A percentile compares a stretch with the other conserved stretches of the same genome.
Evolutionary conservation across 2,888 invertebrate species (phyloP).

Genomic region (Choreutis nemorana): DNA sequence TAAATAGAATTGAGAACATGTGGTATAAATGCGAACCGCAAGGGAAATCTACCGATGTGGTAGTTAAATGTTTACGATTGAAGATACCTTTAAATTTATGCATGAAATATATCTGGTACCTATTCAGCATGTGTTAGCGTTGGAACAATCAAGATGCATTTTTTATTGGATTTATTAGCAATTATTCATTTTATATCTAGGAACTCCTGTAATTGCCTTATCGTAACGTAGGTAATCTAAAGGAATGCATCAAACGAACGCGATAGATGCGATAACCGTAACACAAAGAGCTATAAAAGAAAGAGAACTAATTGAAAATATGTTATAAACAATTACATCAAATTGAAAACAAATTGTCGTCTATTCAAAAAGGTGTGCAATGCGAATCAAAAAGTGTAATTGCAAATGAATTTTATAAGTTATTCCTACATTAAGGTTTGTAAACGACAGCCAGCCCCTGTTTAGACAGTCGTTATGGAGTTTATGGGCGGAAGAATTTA

Average conservation of each 20-base stretch:
- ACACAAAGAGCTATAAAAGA: too few species aligned
- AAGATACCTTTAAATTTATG: slow-evolving; percentile 31
- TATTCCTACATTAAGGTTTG: slow-evolving; percentile 40
- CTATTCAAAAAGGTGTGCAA: slow-evolving; percentile 8
- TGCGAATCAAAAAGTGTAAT: slow-evolving; percentile 28
- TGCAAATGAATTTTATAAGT: slow-evolving; percentile 27
- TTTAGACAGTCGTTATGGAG: slow-evolving; percentile 58
- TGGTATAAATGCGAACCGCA: slow-evolving; percentile 24
- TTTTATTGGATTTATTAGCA: too few species aligned
- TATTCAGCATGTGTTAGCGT: too few species aligned
- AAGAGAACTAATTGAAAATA: too few species aligned
- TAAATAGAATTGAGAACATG: slow-evolving; percentile 23
- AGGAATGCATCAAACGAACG: too few species aligned
- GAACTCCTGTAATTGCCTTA: too few species aligned
- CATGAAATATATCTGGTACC: not conserved
- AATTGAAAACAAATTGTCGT: too few species aligned
- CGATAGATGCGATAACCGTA: too few species aligned
- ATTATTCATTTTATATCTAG: too few species aligned
- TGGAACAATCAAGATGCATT: too few species aligned
- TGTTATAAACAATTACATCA: too few species aligned
- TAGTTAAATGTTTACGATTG: slow-evolving; percentile 45
- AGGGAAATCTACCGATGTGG: slow-evolving; percentile 25
- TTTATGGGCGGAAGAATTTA: slow-evolving; percentile 58
- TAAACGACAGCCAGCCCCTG: slow-evolving; percentile 55
- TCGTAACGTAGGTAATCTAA: too few species aligned